These are phyloP conservation scores for Anodontia alba DNA, from an alignment of 2,888 invertebrate genomes.

Conservation along the genomic window DNA sequence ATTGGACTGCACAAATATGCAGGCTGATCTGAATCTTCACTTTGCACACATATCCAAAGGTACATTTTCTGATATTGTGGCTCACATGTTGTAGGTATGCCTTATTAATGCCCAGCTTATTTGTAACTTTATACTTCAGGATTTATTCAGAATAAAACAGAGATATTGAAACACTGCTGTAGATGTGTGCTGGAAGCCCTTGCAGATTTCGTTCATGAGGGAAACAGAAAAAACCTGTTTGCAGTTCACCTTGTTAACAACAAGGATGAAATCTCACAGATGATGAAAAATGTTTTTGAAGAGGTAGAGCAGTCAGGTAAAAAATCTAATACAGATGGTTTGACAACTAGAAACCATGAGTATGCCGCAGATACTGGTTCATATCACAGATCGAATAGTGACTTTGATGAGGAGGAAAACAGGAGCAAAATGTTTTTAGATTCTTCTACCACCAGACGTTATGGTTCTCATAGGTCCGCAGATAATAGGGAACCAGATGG, in stretches of 20 bases:
- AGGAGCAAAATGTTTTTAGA: not conserved
- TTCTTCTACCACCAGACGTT: not conserved
- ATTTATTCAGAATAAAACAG: not conserved
- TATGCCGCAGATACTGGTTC: not conserved
- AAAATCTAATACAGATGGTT: not conserved
- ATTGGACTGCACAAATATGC: too few species aligned
- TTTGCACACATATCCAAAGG: too few species aligned
- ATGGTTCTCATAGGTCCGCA: not conserved
- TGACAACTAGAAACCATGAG: not conserved
- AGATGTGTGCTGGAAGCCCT: conserved; percentile 5
- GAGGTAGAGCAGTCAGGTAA: not conserved
- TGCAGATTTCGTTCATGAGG: not conserved
- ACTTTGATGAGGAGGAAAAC: not conserved
- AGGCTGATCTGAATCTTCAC: too few species aligned
- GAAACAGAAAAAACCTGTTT: not conserved
- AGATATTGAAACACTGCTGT: not conserved
- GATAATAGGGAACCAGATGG: not conserved
- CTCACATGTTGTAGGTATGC: too few species aligned
- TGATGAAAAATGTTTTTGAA: not conserved
- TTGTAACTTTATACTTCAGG: not conserved
- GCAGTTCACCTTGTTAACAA: not conserved
- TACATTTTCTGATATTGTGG: too few species aligned
- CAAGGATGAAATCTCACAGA: not conserved
- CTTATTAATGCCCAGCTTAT: too few species aligned
- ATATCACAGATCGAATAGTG: not conserved